Evolutionary conservation across 2,797 vertebrate genomes (phyloP), one percentile per base, ranked within the genome.

Genomic region (Sebastes aleutianus): DNA sequence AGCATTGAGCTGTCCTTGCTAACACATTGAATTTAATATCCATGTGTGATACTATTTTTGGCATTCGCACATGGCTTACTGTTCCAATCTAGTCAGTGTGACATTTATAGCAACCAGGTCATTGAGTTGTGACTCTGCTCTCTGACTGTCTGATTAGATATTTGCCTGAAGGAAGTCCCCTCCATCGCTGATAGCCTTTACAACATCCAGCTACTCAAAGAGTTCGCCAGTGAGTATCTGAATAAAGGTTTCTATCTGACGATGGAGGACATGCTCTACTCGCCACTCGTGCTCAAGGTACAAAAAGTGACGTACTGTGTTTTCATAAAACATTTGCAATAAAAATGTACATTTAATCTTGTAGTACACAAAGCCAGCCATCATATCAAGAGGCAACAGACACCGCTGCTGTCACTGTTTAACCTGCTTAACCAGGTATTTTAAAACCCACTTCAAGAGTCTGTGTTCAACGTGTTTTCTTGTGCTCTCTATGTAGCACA

Each of bases 181-280:
- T 99, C 98, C 1, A 97, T 99, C 72, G 98, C 98, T 5, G 99
- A 99, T 93, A 99, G 97, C 79, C 94, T 99, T 79, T 99, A 98
- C 84, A 99, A 99, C 85, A 98, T 99, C 77, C 97, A 99, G 79
- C 96, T 99, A 22, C 88, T 99, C 86, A 95, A 96, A 88, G 99
- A 99, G 86, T 99, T 99, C 76, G 95, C 98, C 57, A 97, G 93
- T 1, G 97, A 98, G 43, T 97, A 99, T 85, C 95, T 99, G 10
- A 98, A 97, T 92, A 98, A 96, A 93, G 97, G 98, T 86, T 99
- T 98, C 91, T 99, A 98, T 91, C 95, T 99, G 92, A 98, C 97
- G 1, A 89, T 96, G 12, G 99, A 99, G 85, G 99, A 99, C 82
- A 96, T 99, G 97, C 88, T 99, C 5, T 99, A 99, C 20, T 97